Evolutionary conservation across 1,140 invertebrate species (phyloP), one percentile per base, ranked within the genome.

Genomic region (Pissodes strobi): DNA sequence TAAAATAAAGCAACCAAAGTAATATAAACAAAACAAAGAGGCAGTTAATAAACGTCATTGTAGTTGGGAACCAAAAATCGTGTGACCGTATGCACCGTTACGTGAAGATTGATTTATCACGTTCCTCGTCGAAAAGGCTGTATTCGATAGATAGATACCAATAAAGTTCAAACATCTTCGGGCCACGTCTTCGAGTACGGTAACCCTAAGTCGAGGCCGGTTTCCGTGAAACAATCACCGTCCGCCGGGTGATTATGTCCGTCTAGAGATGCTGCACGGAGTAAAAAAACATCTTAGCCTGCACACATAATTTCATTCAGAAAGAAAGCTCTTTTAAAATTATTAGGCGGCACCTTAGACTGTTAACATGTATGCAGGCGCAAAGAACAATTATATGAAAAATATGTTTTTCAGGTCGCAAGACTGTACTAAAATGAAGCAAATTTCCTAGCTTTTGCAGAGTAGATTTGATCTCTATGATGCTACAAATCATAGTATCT

Each of bases 171-270:
- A 22, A 23, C 19, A 22, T 22, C 19, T 19, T n/a, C n/a, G n/a
- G n/a, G n/a, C 19, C 9, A 48, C 45, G 19, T 8, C 13, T 10
- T 3, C 12, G 45, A 48, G 45, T 48, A 48, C 45, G 45, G 45
- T 48, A 48, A 48, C 45, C 45, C 19, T 48, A n/a, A n/a, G n/a
- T 12, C 17, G 8, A 12, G 13, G 45, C 45, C 45, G 45, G 45
- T 48, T 48, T 48, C 45, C 19, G 19, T 21, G 45, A 48, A 48
- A 48, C 45, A 48, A 48, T 48, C 45, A 48, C 17, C 9, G 22
- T 48, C n/a, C 9, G 6, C 12, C n/a, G 13, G 45, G 45, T 22
- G 17, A 48, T 48, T 48, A 48, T 22, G 45, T 48, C 45, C 45
- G 45, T 48, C 45, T 48, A n/a, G n/a, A 48, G 45, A 48, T 48